phyloP scores from a whole-genome alignment of 2,888 invertebrate species.

The Napeogenes inachia region DNA sequence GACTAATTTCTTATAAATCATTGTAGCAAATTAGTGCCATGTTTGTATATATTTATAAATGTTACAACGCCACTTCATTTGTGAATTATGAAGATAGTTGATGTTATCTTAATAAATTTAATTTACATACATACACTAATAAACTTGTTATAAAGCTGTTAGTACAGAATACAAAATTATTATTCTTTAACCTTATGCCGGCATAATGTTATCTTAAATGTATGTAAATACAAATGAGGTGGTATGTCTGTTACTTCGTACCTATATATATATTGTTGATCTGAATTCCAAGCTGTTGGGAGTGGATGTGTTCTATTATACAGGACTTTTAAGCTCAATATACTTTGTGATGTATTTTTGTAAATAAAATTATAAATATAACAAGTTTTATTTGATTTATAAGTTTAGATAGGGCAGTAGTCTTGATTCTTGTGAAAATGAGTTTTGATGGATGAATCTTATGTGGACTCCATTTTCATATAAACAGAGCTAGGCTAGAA shows the following conservation, averaged over 20 bases:
- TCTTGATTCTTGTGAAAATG: not conserved
- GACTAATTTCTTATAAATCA: slow-evolving; percentile 13
- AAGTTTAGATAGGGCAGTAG: not conserved
- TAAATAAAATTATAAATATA: slow-evolving; percentile 46
- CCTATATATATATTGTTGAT: slow-evolving; percentile 52
- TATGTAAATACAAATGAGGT: slow-evolving; percentile 24
- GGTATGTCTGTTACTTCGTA: slow-evolving; percentile 30
- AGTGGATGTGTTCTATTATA: slow-evolving; percentile 66
- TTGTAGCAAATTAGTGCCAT: slow-evolving; percentile 14
- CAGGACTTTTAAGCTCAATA: slow-evolving; percentile 74
- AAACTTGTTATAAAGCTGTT: not conserved
- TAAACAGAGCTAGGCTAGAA: no score
- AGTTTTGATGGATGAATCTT: no score
- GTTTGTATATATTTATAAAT: slow-evolving; percentile 7
- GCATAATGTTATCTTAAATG: slow-evolving; percentile 1
- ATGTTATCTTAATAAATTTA: not conserved
- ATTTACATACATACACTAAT: slow-evolving; percentile 5
- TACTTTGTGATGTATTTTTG: slow-evolving; percentile 76
- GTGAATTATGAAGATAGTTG: not conserved
- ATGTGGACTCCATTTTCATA: no score
- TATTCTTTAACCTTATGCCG: not conserved
- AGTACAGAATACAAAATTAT: not conserved
- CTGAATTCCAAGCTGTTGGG: slow-evolving; percentile 58
- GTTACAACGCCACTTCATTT: slow-evolving; percentile 16
- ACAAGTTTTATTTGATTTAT: slow-evolving; percentile 12